Conservation (phyloP, 2,888 invertebrate species). For the Perdita meconis region DNA sequence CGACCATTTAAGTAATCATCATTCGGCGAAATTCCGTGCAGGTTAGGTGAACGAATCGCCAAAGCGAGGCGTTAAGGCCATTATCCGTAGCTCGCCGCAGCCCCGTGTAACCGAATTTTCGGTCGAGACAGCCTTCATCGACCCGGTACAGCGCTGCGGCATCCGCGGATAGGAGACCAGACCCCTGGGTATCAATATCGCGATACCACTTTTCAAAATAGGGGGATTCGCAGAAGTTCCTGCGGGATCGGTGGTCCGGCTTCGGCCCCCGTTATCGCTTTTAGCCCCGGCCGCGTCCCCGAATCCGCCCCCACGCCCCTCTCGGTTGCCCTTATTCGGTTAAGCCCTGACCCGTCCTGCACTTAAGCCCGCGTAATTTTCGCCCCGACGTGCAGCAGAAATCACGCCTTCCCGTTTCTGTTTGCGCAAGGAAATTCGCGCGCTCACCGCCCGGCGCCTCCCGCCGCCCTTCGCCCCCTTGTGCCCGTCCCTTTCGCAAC, state of each 20-base stretch:
- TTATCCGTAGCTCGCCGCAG: conserved; percentile 7
- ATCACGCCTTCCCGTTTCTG: conserved; percentile 74
- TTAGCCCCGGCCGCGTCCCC: conserved; percentile 34
- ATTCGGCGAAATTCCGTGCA: conserved; percentile 25
- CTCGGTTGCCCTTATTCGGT: conserved; percentile 72
- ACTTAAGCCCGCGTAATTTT: conserved; percentile 81
- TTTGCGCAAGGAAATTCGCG: conserved; percentile 75
- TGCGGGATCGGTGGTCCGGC: conserved; percentile 46
- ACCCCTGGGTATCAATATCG: conserved; percentile 26
- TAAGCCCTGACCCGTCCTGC: conserved; percentile 76
- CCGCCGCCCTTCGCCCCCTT: conserved; percentile 11
- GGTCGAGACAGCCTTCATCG: conserved; percentile 25
- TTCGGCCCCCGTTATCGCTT: conserved; percentile 67
- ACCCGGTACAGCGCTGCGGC: neutral
- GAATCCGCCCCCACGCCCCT: conserved; percentile 47
- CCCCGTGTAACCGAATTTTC: conserved; percentile 34
- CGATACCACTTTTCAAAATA: conserved; percentile 30
- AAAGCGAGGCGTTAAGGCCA: conserved; percentile 19
- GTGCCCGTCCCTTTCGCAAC: neutral
- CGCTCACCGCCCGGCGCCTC: conserved; percentile 42
- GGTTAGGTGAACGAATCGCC: conserved; percentile 17
- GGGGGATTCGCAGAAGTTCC: conserved; percentile 31
- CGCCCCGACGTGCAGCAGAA: conserved; percentile 75
- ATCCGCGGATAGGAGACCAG: neutral
- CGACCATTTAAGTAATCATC: conserved; percentile 36